These are phyloP conservation scores for Hirtodrosophila cameraria DNA, from an alignment of 2,888 invertebrate genomes.

Conservation along the genomic window DNA sequence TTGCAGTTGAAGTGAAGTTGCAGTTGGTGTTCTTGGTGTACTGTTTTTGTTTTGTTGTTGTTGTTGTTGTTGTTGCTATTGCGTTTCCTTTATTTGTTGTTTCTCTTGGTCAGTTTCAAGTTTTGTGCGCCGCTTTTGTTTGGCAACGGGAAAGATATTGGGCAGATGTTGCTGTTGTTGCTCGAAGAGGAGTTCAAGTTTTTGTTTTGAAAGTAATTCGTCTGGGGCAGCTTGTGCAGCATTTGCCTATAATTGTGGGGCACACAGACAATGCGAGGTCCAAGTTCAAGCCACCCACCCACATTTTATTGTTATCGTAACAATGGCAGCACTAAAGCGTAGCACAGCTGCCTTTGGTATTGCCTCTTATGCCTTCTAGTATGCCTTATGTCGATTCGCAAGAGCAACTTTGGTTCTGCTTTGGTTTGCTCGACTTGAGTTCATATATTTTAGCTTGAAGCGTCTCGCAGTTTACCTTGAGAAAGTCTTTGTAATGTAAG, in stretches of 20 bases:
- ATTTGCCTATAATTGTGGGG: slow-evolving; percentile 69
- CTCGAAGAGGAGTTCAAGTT: slow-evolving; percentile 47
- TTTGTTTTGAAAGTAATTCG: slow-evolving; percentile 75
- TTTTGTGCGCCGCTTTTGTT: slow-evolving; percentile 24
- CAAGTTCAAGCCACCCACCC: slow-evolving; percentile 77
- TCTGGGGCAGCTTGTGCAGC: slow-evolving; percentile 38
- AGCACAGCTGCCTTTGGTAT: slow-evolving; percentile 64
- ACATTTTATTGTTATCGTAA: slow-evolving; percentile 78
- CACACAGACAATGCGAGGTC: slow-evolving; percentile 65
- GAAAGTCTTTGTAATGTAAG: slow-evolving; percentile 13
- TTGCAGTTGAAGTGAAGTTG: slow-evolving; percentile 20
- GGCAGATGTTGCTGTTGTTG: slow-evolving; percentile 51
- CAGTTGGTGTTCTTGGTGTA: slow-evolving; percentile 22
- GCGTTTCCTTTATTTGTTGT: slow-evolving; percentile 49
- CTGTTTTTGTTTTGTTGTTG: slow-evolving; percentile 33
- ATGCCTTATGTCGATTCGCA: slow-evolving; percentile 21
- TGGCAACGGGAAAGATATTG: slow-evolving; percentile 40
- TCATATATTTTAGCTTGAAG: slow-evolving; percentile 19
- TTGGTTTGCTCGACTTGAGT: slow-evolving; percentile 22
- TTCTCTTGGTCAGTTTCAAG: slow-evolving; percentile 12
- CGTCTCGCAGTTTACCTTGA: slow-evolving; percentile 20
- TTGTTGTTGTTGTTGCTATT: slow-evolving; percentile 38
- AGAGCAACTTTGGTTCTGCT: slow-evolving; percentile 32
- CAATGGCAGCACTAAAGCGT: slow-evolving; percentile 64
- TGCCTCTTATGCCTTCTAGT: background rate